Evolutionary conservation across 1,140 invertebrate genomes (phyloP).

Genomic region (Drosophila sp.): DNA sequence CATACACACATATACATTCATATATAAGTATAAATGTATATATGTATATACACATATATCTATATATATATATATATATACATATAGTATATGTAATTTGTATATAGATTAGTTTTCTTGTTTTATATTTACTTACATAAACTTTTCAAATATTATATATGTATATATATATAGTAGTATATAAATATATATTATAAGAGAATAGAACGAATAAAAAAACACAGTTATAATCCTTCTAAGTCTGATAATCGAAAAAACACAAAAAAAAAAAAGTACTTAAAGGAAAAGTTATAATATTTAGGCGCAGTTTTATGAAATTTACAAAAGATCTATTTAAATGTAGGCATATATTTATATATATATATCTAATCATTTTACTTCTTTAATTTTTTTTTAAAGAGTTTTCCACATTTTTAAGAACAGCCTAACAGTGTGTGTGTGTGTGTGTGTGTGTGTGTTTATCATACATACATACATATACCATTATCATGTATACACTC

Average conservation of each 20-base stretch:
- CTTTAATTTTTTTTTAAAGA: constrained; percentile 32
- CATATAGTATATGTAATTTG: constrained; percentile 30
- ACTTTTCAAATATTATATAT: constrained; percentile 16
- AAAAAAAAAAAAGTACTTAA: constrained; percentile 48
- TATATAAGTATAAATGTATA: constrained; percentile 22
- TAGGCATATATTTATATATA: constrained; percentile 36
- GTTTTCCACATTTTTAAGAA: constrained; percentile 57
- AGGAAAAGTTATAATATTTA: constrained; percentile 39
- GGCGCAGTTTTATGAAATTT: constrained; percentile 66
- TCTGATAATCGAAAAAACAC: constrained; percentile 42
- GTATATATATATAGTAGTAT: neutral
- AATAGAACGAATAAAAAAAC: constrained; percentile 1
- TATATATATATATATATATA: constrained; percentile 29
- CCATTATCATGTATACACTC: constrained; percentile 3
- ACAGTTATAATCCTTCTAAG: neutral
- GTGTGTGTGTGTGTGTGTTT: constrained; percentile 6
- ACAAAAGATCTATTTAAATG: constrained; percentile 65
- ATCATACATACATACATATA: constrained; percentile 33
- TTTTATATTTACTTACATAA: constrained; percentile 41
- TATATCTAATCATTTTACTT: constrained; percentile 43
- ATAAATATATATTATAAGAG: constrained; percentile 54
- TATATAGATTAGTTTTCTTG: constrained; percentile 32
- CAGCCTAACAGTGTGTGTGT: constrained; percentile 73
- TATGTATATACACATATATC: constrained; percentile 23
- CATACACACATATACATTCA: neutral